Evolutionary conservation across 2,888 invertebrate genomes (phyloP).

Genomic region (Acheta domesticus): DNA sequence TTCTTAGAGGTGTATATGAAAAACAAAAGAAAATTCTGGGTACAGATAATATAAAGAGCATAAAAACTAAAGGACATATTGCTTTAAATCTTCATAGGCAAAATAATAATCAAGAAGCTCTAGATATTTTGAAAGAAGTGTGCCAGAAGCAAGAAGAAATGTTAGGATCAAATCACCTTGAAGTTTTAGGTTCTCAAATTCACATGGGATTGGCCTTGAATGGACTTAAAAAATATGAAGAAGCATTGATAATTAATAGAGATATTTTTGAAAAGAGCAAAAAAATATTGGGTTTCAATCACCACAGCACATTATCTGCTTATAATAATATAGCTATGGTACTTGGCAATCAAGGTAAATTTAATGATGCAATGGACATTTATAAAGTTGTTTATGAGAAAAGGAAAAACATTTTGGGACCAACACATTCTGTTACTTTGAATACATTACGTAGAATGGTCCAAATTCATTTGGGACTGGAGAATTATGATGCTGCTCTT

Average conservation of each 20-base stretch:
- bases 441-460: constrained; percentile 32
- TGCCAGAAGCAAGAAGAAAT: constrained; percentile 34
- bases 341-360: constrained; percentile 33
- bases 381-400: constrained; percentile 26
- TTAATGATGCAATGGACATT: constrained; percentile 36
- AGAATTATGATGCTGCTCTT: not conserved
- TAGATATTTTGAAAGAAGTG: constrained; percentile 34
- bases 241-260: constrained; percentile 32
- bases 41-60: not conserved
- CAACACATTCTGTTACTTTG: constrained; percentile 31
- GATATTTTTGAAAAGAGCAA: constrained; percentile 29
- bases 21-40: not conserved
- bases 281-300: constrained; percentile 20
- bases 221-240: constrained; percentile 33
- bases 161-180: constrained; percentile 33
- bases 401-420: not conserved
- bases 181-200: constrained; percentile 34
- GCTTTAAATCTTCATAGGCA: constrained; percentile 32
- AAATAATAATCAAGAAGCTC: constrained; percentile 35
- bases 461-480: not conserved
- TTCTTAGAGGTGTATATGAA: not conserved
- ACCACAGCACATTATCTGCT: constrained; percentile 21
- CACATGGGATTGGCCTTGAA: constrained; percentile 35
- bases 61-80: not conserved
- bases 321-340: constrained; percentile 35